Conservation (phyloP, 2,888 invertebrate genomes). For the Acrobasis consociella region DNA sequence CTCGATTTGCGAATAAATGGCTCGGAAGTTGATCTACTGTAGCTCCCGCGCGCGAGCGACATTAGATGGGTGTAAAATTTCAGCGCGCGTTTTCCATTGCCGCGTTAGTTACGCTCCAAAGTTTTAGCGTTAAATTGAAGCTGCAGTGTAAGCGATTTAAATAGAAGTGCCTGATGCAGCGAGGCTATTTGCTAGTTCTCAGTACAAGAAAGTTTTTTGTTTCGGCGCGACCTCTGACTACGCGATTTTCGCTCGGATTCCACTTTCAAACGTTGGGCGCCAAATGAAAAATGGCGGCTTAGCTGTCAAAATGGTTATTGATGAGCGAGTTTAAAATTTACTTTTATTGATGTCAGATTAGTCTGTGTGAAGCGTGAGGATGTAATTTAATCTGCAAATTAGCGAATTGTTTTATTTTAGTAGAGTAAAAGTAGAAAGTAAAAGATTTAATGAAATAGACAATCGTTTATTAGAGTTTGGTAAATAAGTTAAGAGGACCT, state of each 20-base stretch:
- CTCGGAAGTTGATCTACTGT: conserved; percentile 76
- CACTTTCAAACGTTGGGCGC: conserved; percentile 56
- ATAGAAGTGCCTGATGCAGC: conserved; percentile 54
- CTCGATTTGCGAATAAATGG: conserved; percentile 79
- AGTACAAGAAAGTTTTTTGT: conserved; percentile 63
- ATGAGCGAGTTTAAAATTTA: conserved; percentile 68
- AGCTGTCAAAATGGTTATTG: conserved; percentile 77
- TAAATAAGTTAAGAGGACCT: too few relatives aligned
- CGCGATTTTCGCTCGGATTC: conserved; percentile 60
- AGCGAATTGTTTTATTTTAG: not conserved
- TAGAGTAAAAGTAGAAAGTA: not conserved
- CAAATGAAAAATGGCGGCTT: conserved; percentile 76
- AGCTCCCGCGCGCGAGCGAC: conserved; percentile 43
- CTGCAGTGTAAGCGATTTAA: conserved; percentile 64
- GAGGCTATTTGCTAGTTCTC: conserved; percentile 53
- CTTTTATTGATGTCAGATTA: conserved; percentile 70
- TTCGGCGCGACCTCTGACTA: conserved; percentile 61
- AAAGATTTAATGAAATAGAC: not conserved
- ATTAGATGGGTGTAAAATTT: conserved; percentile 56
- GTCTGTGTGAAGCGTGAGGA: conserved; percentile 41
- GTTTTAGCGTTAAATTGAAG: conserved; percentile 57
- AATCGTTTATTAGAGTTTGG: not conserved
- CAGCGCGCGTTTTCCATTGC: conserved; percentile 60
- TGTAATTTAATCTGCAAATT: conserved; percentile 7
- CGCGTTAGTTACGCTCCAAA: conserved; percentile 53